A percentile compares a stretch with the other conserved stretches of the same genome.
These are phyloP conservation scores for Xerus inauris DNA, from an alignment of 2,113 vertebrate genomes.

Conservation along the genomic window DNA sequence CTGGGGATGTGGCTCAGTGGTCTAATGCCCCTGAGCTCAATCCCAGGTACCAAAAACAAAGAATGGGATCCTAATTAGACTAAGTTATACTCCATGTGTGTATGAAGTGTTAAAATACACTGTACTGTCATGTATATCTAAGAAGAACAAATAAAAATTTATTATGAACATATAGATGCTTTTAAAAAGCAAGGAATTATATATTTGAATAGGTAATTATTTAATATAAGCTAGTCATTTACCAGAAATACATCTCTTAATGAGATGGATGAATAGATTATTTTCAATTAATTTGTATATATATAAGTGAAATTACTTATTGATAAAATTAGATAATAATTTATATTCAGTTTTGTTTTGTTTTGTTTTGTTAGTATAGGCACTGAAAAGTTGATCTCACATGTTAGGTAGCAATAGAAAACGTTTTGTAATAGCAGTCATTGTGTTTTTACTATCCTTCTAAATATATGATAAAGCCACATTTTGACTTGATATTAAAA, in stretches of 20 bases:
- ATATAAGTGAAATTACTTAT: constrained; percentile 64
- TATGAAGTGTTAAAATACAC: too few species aligned
- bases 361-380: background rate
- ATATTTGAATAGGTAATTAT: background rate
- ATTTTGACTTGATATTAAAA: background rate
- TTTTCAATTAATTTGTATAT: constrained; percentile 54
- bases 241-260: constrained; percentile 43
- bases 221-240: constrained; percentile 43
- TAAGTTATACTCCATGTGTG: too few species aligned
- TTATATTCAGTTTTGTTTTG: constrained; percentile 25
- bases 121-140: too few species aligned
- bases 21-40: too few species aligned
- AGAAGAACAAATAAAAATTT: too few species aligned
- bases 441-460: background rate
- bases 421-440: background rate
- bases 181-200: constrained; percentile 3
- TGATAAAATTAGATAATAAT: constrained; percentile 44
- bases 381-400: background rate
- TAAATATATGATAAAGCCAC: background rate
- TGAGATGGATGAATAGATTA: constrained; percentile 17
- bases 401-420: background rate
- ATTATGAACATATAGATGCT: background rate
- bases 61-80: too few species aligned
- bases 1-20: too few species aligned
- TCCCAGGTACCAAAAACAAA: too few species aligned